These are phyloP conservation scores for Chaetorhynchus papuensis DNA, from an alignment of 2,113 vertebrate species.

Conservation along the genomic window DNA sequence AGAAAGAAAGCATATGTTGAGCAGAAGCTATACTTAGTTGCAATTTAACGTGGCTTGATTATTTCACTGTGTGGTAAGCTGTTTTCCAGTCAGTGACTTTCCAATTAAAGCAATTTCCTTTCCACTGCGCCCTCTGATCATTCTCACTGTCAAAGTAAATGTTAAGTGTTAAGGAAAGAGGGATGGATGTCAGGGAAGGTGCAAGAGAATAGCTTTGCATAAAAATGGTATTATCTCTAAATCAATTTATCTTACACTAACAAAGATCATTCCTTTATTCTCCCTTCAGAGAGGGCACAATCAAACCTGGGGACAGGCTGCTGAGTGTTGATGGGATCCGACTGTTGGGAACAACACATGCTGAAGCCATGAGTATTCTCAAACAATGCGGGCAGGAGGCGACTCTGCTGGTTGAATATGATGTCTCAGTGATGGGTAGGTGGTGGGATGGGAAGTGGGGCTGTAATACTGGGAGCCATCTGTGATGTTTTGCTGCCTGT, in stretches of 20 bases:
- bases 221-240: slow-evolving; percentile 30
- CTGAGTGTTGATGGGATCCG: slow-evolving; percentile 96
- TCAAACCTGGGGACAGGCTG: slow-evolving; percentile 92
- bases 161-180: slow-evolving; percentile 45
- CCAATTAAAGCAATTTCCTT: slow-evolving; percentile 55
- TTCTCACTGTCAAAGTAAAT: slow-evolving; percentile 30
- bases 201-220: neutral
- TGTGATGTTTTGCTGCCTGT: neutral
- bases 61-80: slow-evolving; percentile 22
- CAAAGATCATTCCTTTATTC: slow-evolving; percentile 52
- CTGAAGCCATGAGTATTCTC: slow-evolving; percentile 95
- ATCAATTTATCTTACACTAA: slow-evolving; percentile 31
- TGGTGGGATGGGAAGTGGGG: neutral
- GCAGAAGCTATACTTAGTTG: slow-evolving; percentile 13
- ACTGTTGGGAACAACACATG: slow-evolving; percentile 88
- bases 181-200: neutral
- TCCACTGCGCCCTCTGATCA: neutral
- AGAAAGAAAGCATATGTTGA: slow-evolving; percentile 23
- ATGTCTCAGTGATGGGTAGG: slow-evolving; percentile 96
- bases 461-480: neutral
- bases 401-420: slow-evolving; percentile 91
- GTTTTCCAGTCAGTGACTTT: slow-evolving; percentile 60
- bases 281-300: slow-evolving; percentile 87
- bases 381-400: slow-evolving; percentile 98
- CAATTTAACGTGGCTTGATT: slow-evolving; percentile 22